Evolutionary conservation across 2,888 invertebrate species (phyloP), one percentile per base, ranked within the genome.

Genomic region (Ormyrus labotus): DNA sequence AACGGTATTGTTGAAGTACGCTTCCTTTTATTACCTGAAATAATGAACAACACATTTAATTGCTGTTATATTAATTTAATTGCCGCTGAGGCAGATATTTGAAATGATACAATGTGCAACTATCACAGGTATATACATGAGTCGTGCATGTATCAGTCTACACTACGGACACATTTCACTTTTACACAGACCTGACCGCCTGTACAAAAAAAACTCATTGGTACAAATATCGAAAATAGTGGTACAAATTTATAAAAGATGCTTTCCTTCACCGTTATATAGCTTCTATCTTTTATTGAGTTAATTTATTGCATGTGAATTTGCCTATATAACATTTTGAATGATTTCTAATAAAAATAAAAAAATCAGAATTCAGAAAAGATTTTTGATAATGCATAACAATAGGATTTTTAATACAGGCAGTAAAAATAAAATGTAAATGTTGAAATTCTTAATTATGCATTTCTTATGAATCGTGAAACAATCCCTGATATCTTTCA

Each of bases 71-170:
- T 34, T 82, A 50, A 13, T 81, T 80, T 83, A 74, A 81, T 84
- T 82, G 81, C 82, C 82, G 72, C 71, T 83, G 77, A 75, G 82
- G 80, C 80, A 81, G 65, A 81, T 63, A 78, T 60, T 82, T 11
- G 60, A 82, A 74, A 81, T 83, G 84, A 84, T 86, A 86, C 86
- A 87, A 83, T 87, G 86, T 86, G 85, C 87, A 87, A 85, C 82
- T 87, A 87, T 88, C 86, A 87, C 88, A 88, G 88, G 85, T 87
- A 85, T 86, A 84, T 86, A 88, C 86, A 85, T 85, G 86, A 84
- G 84, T 86, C 71, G 77, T 80, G 80, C 74, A 80, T 75, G 69
- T 72, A 80, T 74, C 74, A 65, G 45, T 78, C 63, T 82, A 82
- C n/a, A 65, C 65, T 80, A 78, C 13, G 47, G 58, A 71, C 63